Percentiles rank a stretch among this genome's conserved stretches.
Conservation (phyloP, 1,140 invertebrate genomes). For the Macrosteles quadrilineatus region DNA sequence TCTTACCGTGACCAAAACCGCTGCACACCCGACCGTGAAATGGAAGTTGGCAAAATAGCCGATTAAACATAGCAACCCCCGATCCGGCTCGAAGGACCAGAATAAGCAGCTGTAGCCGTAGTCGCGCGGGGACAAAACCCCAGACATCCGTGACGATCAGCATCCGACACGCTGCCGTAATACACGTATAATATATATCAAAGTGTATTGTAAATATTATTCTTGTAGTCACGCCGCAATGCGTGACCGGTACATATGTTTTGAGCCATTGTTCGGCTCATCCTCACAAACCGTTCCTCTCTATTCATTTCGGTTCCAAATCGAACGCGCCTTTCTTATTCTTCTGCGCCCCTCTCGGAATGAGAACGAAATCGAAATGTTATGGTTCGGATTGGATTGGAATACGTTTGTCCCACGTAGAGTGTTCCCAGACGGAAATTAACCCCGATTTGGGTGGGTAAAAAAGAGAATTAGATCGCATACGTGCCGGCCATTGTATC, state of each 20-base stretch:
- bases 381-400: slow-evolving; percentile 29
- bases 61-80: not conserved
- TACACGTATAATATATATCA: slow-evolving; percentile 31
- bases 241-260: slow-evolving; percentile 28
- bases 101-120: not conserved
- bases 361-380: slow-evolving; percentile 29
- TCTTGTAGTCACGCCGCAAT: slow-evolving; percentile 14
- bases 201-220: slow-evolving; percentile 31
- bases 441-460: too few species aligned
- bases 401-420: slow-evolving; percentile 10
- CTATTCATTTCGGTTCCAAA: slow-evolving; percentile 8
- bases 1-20: too few species aligned
- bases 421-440: not conserved
- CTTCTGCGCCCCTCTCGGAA: slow-evolving; percentile 1
- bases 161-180: slow-evolving; percentile 22
- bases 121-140: not conserved
- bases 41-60: not conserved
- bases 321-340: slow-evolving; percentile 20
- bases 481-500: too few species aligned
- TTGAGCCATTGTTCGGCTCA: not conserved
- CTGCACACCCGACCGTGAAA: too few species aligned
- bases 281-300: slow-evolving; percentile 21
- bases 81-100: not conserved
- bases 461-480: too few species aligned
- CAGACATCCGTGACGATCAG: not conserved